Evolutionary conservation across 1,140 invertebrate genomes (phyloP).

Genomic region (Sarcophaga bullata): DNA sequence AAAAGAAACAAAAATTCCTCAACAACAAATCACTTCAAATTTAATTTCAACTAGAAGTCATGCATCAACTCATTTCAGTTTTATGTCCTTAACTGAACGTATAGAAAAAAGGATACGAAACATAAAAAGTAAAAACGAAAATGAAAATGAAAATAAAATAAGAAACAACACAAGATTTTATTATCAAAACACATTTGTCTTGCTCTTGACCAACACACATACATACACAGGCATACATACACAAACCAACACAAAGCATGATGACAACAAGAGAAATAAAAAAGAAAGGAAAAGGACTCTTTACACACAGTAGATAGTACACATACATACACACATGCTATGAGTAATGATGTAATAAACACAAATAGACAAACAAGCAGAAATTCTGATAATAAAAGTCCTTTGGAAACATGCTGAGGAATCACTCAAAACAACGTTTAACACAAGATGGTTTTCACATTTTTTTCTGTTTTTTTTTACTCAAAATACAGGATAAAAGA

Average conservation of each 20-base stretch:
- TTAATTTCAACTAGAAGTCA: conserved; percentile 5
- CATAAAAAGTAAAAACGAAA: not conserved
- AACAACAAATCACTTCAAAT: not conserved
- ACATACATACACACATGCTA: not conserved
- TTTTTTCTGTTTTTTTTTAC: not conserved
- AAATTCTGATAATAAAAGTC: not conserved
- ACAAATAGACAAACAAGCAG: not conserved
- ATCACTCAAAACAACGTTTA: not conserved
- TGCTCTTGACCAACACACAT: not conserved
- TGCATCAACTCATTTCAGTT: conserved; percentile 7
- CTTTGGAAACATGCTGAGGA: not conserved
- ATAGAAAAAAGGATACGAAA: no score
- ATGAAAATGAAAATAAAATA: not conserved
- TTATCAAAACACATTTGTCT: conserved; percentile 8
- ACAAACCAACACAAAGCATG: no score
- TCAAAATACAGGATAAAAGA: not conserved
- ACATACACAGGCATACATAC: no score
- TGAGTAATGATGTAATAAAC: no score
- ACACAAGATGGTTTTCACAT: not conserved
- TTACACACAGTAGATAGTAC: not conserved
- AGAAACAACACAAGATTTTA: not conserved
- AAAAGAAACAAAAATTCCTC: not conserved
- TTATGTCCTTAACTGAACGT: not conserved
- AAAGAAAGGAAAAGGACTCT: not conserved
- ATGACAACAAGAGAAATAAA: no score